phyloP scores from a whole-genome alignment of 2,888 invertebrate species.

The Mayetiola destructor region DNA sequence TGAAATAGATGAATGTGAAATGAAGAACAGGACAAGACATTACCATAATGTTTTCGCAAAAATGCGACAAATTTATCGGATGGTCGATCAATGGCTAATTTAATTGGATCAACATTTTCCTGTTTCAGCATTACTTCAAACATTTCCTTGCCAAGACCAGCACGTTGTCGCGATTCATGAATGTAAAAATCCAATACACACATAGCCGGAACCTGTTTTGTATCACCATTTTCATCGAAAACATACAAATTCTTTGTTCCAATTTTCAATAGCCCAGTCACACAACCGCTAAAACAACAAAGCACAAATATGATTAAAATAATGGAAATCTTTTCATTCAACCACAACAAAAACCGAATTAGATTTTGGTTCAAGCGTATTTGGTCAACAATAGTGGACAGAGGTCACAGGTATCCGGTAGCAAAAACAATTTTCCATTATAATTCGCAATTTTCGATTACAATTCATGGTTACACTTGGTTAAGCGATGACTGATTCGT shows the following conservation, averaged over 20 bases:
- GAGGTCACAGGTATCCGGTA: too few species aligned
- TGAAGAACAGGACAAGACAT: conserved; percentile 25
- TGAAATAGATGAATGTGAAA: not conserved
- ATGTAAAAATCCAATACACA: conserved; percentile 92
- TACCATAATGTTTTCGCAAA: conserved; percentile 65
- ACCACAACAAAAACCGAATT: too few species aligned
- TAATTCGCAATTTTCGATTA: too few species aligned
- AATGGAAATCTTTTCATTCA: too few species aligned
- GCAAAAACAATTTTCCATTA: too few species aligned
- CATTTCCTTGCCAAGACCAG: conserved; percentile 68
- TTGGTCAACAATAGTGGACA: too few species aligned
- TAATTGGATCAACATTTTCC: conserved; percentile 48
- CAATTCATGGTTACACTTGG: too few species aligned
- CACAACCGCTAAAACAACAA: conserved; percentile 45
- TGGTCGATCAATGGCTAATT: conserved; percentile 84
- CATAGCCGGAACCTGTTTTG: conserved; percentile 65
- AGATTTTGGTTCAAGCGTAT: too few species aligned
- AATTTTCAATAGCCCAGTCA: conserved; percentile 80
- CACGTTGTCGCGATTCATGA: conserved; percentile 66
- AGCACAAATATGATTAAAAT: too few species aligned
- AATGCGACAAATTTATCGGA: conserved; percentile 80
- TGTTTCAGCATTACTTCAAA: conserved; percentile 77
- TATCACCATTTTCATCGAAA: conserved; percentile 52
- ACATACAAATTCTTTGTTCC: conserved; percentile 83
- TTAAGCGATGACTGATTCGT: too few species aligned